Percentiles rank a stretch among this genome's conserved stretches.
Evolutionary conservation across 2,113 vertebrate genomes (phyloP).

Genomic region (Silurus asotus): DNA sequence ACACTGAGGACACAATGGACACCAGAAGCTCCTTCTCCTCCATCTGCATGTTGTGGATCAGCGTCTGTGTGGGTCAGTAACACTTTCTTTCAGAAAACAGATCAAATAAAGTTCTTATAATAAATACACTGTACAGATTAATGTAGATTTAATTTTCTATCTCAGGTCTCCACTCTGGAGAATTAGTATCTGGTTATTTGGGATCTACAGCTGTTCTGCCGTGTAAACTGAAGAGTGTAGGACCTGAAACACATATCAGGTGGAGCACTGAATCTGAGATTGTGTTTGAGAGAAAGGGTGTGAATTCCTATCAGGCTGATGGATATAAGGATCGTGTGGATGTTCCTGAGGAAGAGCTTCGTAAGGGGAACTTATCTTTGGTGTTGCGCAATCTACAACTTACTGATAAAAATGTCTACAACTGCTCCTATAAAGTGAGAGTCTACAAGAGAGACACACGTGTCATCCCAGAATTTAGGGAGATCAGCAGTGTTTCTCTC

Average conservation of each 20-base stretch:
- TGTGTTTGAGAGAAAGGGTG: neutral
- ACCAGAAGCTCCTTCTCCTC: neutral
- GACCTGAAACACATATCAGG: neutral
- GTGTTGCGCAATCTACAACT: neutral
- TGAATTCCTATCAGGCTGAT: neutral
- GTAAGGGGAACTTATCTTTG: neutral
- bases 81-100: no score
- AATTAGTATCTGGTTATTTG: neutral
- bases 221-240: neutral
- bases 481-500: neutral
- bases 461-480: no score
- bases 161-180: neutral
- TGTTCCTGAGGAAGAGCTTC: neutral
- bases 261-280: neutral
- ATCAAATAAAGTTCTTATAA: no score
- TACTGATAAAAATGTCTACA: neutral
- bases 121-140: no score
- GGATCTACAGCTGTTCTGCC: neutral
- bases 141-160: neutral
- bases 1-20: neutral
- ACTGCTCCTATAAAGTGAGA: neutral
- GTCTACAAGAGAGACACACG: rapidly evolving
- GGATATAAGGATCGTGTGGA: neutral
- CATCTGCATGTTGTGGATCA: neutral
- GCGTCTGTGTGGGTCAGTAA: neutral